phyloP scores from a whole-genome alignment of 2,888 invertebrate genomes.

The Lysandra coridon region DNA sequence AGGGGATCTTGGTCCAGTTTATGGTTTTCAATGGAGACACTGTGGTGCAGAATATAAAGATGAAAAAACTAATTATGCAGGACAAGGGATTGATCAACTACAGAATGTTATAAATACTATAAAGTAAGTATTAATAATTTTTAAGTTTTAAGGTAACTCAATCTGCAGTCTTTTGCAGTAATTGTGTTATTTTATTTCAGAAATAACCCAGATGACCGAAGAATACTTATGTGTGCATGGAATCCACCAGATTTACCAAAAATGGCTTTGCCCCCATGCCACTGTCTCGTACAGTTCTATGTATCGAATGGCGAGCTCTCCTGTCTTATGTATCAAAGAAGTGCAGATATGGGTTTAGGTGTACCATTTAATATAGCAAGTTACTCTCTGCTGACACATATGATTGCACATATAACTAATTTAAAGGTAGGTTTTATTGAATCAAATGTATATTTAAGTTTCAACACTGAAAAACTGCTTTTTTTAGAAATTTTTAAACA shows the following conservation, averaged over 20 bases:
- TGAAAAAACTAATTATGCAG: constrained; percentile 90
- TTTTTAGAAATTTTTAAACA: background rate
- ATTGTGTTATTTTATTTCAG: constrained; percentile 45
- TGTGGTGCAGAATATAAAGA: constrained; percentile 94
- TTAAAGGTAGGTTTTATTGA: constrained; percentile 82
- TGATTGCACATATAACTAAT: constrained; percentile 97
- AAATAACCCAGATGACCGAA: constrained; percentile 90
- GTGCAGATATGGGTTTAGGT: constrained; percentile 98
- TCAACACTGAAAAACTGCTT: background rate
- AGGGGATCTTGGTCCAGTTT: constrained; percentile 97
- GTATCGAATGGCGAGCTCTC: constrained; percentile 91
- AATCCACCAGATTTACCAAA: constrained; percentile 91
- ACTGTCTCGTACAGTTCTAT: constrained; percentile 96
- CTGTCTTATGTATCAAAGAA: constrained; percentile 96
- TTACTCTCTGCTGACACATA: constrained; percentile 94
- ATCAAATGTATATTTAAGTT: background rate
- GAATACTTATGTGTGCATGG: constrained; percentile 97
- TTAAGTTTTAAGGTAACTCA: background rate
- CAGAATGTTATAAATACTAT: constrained; percentile 89
- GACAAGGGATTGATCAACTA: constrained; percentile 95
- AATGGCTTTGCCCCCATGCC: constrained; percentile 99
- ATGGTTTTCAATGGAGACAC: constrained; percentile 99
- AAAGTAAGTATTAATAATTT: constrained; percentile 59
- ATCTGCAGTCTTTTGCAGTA: background rate
- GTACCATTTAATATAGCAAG: constrained; percentile 99